These are phyloP conservation scores for Microcebus ravelobensis DNA, from an alignment of 2,113 vertebrate species.

Conservation along the genomic window DNA sequence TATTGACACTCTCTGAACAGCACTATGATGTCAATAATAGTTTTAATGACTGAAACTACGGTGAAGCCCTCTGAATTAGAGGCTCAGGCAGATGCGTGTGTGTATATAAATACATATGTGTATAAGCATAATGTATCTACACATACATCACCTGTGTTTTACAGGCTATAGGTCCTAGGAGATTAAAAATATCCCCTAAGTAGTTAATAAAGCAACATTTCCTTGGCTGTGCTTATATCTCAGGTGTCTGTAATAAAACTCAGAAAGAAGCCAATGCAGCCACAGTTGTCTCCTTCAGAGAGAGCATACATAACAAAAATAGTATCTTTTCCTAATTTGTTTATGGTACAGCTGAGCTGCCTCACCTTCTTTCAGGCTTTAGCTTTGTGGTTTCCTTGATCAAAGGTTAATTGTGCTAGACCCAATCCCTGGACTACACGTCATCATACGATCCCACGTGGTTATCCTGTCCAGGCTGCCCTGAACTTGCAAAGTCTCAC, in stretches of 20 bases:
- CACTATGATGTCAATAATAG: background rate
- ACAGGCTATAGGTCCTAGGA: background rate
- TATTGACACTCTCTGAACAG: background rate
- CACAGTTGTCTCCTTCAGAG: background rate
- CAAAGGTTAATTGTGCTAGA: background rate
- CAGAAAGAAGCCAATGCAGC: background rate
- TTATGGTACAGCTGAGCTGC: background rate
- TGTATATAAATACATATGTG: background rate
- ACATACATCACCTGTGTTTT: background rate
- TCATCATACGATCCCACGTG: background rate
- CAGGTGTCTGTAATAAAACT: background rate
- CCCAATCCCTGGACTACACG: background rate
- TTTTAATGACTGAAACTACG: background rate
- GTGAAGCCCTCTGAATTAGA: background rate
- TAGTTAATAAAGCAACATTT: background rate
- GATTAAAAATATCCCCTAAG: background rate
- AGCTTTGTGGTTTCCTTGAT: background rate
- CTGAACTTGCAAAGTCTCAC: background rate
- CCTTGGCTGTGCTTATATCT: background rate
- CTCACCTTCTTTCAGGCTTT: background rate
- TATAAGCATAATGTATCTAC: background rate
- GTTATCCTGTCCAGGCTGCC: background rate
- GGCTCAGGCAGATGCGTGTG: background rate
- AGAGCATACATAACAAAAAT: background rate
- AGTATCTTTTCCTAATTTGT: background rate